Evolutionary conservation across 2,888 invertebrate species (phyloP).

Genomic region (Temnothorax unifasciatus): DNA sequence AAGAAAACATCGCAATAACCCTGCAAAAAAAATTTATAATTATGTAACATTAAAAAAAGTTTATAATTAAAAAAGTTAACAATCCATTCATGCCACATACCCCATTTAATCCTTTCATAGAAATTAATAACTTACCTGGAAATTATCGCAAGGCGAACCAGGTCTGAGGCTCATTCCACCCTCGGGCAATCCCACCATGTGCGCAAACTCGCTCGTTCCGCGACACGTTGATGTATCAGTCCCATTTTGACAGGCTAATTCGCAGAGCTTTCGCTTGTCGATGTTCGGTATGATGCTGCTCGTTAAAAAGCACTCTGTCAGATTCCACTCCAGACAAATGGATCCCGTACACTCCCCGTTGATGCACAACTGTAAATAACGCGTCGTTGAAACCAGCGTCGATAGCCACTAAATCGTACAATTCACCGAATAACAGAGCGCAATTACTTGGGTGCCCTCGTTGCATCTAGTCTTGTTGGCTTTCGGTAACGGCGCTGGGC

Average conservation of each 20-base stretch:
- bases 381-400: neutral
- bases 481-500: constrained; percentile 94
- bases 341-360: constrained; percentile 97
- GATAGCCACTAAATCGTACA: constrained; percentile 1
- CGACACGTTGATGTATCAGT: constrained; percentile 91
- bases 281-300: constrained; percentile 92
- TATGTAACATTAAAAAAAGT: neutral
- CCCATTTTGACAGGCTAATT: constrained; percentile 97
- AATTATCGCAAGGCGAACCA: constrained; percentile 99
- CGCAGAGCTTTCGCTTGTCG: constrained; percentile 95
- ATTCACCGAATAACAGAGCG: constrained; percentile 18
- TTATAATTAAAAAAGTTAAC: neutral
- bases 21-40: constrained; percentile 84
- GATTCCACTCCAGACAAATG: constrained; percentile 97
- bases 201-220: constrained; percentile 95
- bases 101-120: neutral
- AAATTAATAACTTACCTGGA: constrained; percentile 89
- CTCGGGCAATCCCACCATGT: constrained; percentile 90
- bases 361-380: constrained; percentile 90
- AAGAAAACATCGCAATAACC: constrained; percentile 99
- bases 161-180: constrained; percentile 96
- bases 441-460: constrained; percentile 91
- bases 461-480: constrained; percentile 98
- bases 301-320: constrained; percentile 98
- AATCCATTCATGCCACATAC: neutral